Base-by-base conservation (phyloP, 2,797 vertebrate species). In the Knipowitschia caucasica region DNA sequence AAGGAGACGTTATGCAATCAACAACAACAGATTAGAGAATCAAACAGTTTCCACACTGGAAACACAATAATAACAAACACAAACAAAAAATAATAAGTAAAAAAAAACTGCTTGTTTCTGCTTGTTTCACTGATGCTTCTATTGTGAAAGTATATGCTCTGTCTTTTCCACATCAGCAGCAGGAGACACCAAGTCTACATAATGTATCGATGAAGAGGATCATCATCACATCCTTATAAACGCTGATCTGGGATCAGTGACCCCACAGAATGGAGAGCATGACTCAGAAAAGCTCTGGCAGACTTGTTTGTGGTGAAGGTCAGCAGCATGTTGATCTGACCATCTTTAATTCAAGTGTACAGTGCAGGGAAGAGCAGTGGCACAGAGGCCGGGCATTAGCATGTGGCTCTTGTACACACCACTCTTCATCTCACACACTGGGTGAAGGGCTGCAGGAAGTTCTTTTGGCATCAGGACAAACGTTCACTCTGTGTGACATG, bases 281-380 rank as follows among this genome's bases (percentile, higher is more conserved):
- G 44, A 9, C 17, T 55, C 31, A 25, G 17, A 14, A 35, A 54
- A 24, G 43, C 24, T 4, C 18, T 26, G 4, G 14, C 1, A 33
- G 21, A 50, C 18, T 5, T 42, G 36, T 12, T 45, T 25, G 0
- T 15, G 39, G 50, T 34, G 8, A 30, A 54, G 46, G 26, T 56
- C 20, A 39, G n/a, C 25, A 39, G n/a, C 39, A 49, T 12, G 24
- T 9, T 36, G 20, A 10, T 60, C 17, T 46, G 5, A 46, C 38
- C 21, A 4, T 34, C 4, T 29, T 50, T 10, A 17, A 18, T 44
- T 44, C 42, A 55, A 27, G 11, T 55, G 14, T 18, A 17, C 27
- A 39, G 1, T 25, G 11, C n/a, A n/a, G 44, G 11, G 17, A 20
- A 46, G 15, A 5, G 25, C 39, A 26, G 53, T 23, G 7, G 31